Evolutionary conservation across 2,888 invertebrate species (phyloP), one percentile per base, ranked within the genome.

Genomic region (Caenorhabditis afra): DNA sequence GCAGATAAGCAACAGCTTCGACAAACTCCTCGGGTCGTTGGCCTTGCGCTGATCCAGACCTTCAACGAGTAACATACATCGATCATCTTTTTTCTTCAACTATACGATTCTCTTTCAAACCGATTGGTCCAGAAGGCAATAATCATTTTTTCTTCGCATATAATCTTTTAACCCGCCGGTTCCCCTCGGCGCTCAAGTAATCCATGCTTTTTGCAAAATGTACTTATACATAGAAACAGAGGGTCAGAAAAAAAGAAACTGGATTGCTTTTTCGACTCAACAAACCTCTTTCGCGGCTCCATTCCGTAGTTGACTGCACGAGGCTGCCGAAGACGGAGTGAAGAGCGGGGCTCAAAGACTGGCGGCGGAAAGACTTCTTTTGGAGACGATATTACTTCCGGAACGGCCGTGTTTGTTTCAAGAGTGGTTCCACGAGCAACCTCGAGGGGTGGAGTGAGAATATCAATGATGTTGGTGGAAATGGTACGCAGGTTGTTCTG

Each of bases 381-480:
- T 4, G 74, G 79, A 16, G 41, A 47, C 10, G 79, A 79, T 29
- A 70, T 47, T 20, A 59, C 47, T 18, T 74, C 79, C 0, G 53
- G 64, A 22, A 65, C 37, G 20, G 58, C 50, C n/a, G 65, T 45
- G 55, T 68, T 79, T 5, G 59, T 79, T 35, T 79, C 79, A 16
- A 79, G 39, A 7, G 79, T 79, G 3, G 79, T 79, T 37, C 79
- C 74, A 37, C 68, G 64, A 44, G 74, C 74, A 18, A 79, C 87
- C 77, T 88, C 87, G 14, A 87, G 65, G 0, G 87, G 81, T 10
- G 88, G 88, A 18, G 88, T 88, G 14, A 88, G 68, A 35, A 88
- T 85, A 73, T 88, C 88, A 50, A 85, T 65, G 12, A 82, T 65
- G 41, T 77, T 67, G 1, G 74, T 64, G 44, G 73, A 67, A n/a